Evolutionary conservation across 2,888 invertebrate genomes (phyloP), one percentile per base, ranked within the genome.

Genomic region (Mythimna albipuncta): DNA sequence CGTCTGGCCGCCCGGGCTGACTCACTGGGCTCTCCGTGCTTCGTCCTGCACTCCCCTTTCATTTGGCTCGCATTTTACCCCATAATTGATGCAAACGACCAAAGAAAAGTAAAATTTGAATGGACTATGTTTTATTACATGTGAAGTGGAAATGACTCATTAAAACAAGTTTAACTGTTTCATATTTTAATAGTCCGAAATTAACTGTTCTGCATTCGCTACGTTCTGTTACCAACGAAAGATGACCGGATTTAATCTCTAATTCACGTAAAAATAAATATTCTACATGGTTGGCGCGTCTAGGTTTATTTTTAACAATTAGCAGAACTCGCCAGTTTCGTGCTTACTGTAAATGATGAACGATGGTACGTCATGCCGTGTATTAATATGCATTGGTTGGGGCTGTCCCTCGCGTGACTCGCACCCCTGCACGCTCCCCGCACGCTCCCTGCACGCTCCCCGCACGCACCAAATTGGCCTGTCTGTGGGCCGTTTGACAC

Each of bases 1-100:
- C 95, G 95, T 94, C 95, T 94, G 91, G 95, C 75, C 94, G 95
- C 86, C 77, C 77, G 83, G 83, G 87, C 88, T 96, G 96, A 96
- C 89, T 96, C 96, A 96, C 90, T 85, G 95, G 95, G 89, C 93
- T 92, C 93, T 93, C 94, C 95, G 80, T 64, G 77, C 83, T 80
- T 64, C 79, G 78, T 84, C 81, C 83, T 86, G 87, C 87, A 85
- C 91, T 92, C 93, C 94, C 95, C 94, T 93, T 93, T 89, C 91
- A 89, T 90, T 90, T 87, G 88, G 87, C 89, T 89, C 87, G 85
- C 82, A 89, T 88, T 92, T 91, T 92, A 94, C 94, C 93, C 93
- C 91, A 92, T 94, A 93, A 94, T 93, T 93, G 92, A 90, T 91
- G 88, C 87, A 86, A 76, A 83, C 87, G 80, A 87, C 85, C 69